phyloP scores from a whole-genome alignment of 2,113 vertebrate species.

The Cisticola juncidis region DNA sequence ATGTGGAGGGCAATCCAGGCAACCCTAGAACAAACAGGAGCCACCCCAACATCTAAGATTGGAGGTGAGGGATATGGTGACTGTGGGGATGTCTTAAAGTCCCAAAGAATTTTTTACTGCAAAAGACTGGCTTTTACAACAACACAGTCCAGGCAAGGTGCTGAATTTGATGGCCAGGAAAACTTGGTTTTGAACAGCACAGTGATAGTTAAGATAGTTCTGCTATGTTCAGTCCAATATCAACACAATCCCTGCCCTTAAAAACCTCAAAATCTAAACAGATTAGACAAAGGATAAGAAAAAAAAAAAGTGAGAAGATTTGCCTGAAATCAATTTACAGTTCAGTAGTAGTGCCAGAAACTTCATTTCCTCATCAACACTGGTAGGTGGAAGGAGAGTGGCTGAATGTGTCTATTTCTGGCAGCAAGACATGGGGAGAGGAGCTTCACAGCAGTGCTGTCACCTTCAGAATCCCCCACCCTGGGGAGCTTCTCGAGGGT shows the following conservation, averaged over 20 bases:
- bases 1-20: background rate
- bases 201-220: background rate
- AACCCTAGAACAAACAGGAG: background rate
- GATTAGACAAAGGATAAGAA: background rate
- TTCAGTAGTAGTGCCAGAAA: background rate
- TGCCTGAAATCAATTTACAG: constrained; percentile 12
- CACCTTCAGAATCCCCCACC: background rate
- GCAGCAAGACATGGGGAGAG: background rate
- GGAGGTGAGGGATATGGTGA: background rate
- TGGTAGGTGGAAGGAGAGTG: background rate
- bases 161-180: background rate
- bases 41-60: background rate
- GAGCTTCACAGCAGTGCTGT: background rate
- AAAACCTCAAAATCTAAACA: background rate
- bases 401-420: background rate
- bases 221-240: background rate
- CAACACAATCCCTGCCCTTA: background rate
- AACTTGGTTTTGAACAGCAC: background rate
- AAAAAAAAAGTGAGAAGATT: constrained; percentile 16
- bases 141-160: background rate
- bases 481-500: background rate
- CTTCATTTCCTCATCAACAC: background rate
- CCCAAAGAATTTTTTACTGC: background rate
- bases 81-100: background rate
- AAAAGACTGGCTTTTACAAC: background rate